A percentile compares a stretch with the other conserved stretches of the same genome.
These are phyloP conservation scores for Burhinus bistriatus DNA, from an alignment of 2,113 vertebrate species.

Conservation along the genomic window DNA sequence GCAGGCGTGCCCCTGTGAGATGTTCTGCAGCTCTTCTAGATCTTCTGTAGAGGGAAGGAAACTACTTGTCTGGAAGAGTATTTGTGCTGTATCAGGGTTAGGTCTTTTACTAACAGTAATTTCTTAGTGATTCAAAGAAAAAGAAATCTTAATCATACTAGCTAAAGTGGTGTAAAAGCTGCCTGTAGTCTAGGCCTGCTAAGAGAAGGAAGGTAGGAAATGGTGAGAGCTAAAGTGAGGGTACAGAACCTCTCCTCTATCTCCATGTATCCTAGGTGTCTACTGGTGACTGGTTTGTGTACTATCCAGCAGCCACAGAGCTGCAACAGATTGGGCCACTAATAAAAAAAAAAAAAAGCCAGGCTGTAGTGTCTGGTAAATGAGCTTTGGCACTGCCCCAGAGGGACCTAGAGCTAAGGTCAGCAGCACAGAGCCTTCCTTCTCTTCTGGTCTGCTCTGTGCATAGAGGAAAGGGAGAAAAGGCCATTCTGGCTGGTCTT, in stretches of 20 bases:
- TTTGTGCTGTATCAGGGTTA: background rate
- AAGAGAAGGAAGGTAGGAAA: background rate
- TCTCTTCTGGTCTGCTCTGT: background rate
- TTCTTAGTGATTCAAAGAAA: background rate
- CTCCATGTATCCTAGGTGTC: background rate
- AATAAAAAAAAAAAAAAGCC: background rate
- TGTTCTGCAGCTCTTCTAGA: background rate
- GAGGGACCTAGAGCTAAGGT: background rate
- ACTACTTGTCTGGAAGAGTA: background rate
- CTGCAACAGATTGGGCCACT: background rate
- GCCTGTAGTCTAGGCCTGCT: background rate
- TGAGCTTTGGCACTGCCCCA: constrained; percentile 42
- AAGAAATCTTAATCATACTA: background rate
- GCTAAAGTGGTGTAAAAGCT: background rate
- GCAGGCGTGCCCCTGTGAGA: background rate
- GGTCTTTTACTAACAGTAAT: background rate
- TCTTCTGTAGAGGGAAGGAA: background rate
- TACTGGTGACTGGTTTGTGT: background rate
- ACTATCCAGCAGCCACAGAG: background rate
- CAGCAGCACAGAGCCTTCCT: background rate
- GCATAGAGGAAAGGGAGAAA: background rate
- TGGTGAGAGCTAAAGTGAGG: background rate
- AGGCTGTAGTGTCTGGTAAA: constrained; percentile 19
- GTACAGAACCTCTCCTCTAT: background rate
- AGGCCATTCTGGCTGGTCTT: background rate